Evolutionary conservation across 2,888 invertebrate genomes (phyloP), one percentile per base, ranked within the genome.

Genomic region (Megastigmus dorsalis): DNA sequence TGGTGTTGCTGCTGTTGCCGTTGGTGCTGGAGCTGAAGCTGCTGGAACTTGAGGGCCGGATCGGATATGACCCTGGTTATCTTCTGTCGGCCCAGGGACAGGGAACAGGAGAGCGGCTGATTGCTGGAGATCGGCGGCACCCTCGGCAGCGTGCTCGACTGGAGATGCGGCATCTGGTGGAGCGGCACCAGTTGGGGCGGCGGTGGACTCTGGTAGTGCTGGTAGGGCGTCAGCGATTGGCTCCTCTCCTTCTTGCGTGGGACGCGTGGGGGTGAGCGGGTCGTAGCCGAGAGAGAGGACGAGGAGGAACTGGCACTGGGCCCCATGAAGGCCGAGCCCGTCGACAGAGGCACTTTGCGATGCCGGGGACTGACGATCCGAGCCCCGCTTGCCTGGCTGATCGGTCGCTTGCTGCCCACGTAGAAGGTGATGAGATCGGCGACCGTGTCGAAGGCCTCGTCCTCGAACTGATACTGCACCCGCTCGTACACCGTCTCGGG

Each of bases 351-450:
- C 80, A 93, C 92, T 83, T 93, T 91, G 74, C 97, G 91, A 82
- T 96, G 95, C 78, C 95, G 93, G 0, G 97, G 97, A 76, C 92
- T 93, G 80, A 94, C 93, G 74, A 98, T 96, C 65, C 95, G 91
- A 0, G 97, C 97, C 0, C 96, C 96, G 1, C 97, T 97, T 0
- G 94, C 94, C 5, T 93, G 92, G 1, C 97, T 97, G 83, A 98
- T 95, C 0, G 96, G 93, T 83, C 96, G 95, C 18, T 95, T 95
- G 54, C 95, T 96, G 1, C 96, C 95, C 26, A 97, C 96, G 86
- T 98, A 97, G 79, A 94, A 97, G 5, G 97, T 97, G 77, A 98
- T 96, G 69, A 98, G 91, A 88, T 97, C 97, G 0, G 97, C 95
- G 20, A 98, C 95, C 1, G 96, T 96, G 84, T 96, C 96, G 84